Percentiles rank a stretch among this genome's conserved stretches.
These are phyloP conservation scores for Sinocyclocheilus maitianheensis DNA, from an alignment of 2,113 vertebrate genomes.

Conservation along the genomic window DNA sequence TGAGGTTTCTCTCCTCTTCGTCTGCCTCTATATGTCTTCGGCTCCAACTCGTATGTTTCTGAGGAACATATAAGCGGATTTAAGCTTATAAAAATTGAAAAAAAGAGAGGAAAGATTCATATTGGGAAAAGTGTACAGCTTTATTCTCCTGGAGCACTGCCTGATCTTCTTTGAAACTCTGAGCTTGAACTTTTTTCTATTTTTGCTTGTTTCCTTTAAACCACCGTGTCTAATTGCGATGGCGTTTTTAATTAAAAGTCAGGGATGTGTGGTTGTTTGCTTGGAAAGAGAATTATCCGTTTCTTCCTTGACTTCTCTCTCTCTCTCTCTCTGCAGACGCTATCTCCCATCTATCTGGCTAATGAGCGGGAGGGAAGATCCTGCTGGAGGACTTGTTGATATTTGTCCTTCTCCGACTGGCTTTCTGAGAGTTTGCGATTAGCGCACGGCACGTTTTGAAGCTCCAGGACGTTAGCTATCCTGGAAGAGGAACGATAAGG, in stretches of 20 bases:
- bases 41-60: conserved; percentile 61
- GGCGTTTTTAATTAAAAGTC: conserved; percentile 84
- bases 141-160: conserved; percentile 73
- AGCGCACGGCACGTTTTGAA: conserved; percentile 57
- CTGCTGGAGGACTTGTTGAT: conserved; percentile 76
- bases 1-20: conserved; percentile 67
- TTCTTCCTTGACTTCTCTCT: conserved; percentile 68
- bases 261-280: conserved; percentile 81
- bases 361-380: conserved; percentile 75
- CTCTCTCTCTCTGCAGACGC: conserved; percentile 58
- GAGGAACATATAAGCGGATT: conserved; percentile 76
- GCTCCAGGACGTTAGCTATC: conserved; percentile 57
- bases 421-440: conserved; percentile 72
- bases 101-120: conserved; percentile 60
- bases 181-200: conserved; percentile 66
- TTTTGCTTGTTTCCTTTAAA: conserved; percentile 73
- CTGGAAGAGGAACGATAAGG: conserved; percentile 69
- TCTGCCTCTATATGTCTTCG: conserved; percentile 51
- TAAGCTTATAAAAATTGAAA: conserved; percentile 68
- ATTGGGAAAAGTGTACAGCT: conserved; percentile 71
- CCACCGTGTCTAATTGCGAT: conserved; percentile 80
- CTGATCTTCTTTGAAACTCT: conserved; percentile 74
- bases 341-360: conserved; percentile 80
- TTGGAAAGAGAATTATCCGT: conserved; percentile 76
- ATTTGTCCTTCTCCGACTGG: conserved; percentile 72